Conservation (phyloP, 2,113 vertebrate genomes). For the Poecile atricapillus region DNA sequence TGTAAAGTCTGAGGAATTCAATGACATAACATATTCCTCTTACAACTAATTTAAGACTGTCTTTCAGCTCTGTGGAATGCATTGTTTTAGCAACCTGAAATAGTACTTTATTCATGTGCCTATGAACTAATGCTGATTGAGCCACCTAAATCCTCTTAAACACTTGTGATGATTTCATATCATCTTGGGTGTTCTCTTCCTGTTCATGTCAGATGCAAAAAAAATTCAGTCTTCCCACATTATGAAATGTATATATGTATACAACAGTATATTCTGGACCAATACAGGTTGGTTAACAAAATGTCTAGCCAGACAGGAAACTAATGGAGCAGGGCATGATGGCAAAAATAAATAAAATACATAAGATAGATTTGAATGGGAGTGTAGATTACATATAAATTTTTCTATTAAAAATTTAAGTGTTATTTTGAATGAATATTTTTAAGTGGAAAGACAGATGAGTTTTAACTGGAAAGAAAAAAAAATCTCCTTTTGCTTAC, state of each 20-base stretch:
- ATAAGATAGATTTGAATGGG: neutral
- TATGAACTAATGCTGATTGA: neutral
- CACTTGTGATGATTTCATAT: neutral
- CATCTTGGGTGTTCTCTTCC: neutral
- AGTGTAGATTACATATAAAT: accelerated
- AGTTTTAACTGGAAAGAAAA: neutral
- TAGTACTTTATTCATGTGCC: neutral
- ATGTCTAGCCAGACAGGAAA: neutral
- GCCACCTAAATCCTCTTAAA: neutral
- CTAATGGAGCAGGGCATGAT: neutral
- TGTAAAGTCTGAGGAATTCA: neutral
- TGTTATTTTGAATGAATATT: neutral
- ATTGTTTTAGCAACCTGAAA: neutral
- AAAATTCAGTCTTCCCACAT: neutral
- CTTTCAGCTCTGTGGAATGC: accelerated
- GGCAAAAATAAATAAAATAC: neutral
- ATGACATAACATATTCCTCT: neutral
- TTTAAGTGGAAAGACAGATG: neutral
- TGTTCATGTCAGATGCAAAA: accelerated
- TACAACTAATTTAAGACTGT: neutral
- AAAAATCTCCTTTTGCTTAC: neutral
- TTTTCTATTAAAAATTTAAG: neutral
- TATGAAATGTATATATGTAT: neutral
- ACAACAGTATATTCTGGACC: neutral
- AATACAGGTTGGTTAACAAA: neutral